Evolutionary conservation across 2,888 invertebrate species (phyloP).

Genomic region (Rotaria socialis): DNA sequence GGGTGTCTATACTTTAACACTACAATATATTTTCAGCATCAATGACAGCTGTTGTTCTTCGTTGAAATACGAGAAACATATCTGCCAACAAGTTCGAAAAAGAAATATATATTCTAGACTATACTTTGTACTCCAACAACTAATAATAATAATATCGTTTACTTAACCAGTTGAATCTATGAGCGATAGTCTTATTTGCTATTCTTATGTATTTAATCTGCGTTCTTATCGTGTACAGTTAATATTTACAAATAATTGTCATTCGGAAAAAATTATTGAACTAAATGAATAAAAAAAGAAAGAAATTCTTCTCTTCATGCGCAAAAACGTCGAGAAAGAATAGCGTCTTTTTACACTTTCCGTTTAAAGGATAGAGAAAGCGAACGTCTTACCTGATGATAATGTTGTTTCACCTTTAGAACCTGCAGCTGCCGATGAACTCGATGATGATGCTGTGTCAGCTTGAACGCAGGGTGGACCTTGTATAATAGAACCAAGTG

Average conservation of each 20-base stretch:
- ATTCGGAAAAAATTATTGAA: conserved; percentile 1
- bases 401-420: conserved; percentile 14
- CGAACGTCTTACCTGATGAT: background rate
- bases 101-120: background rate
- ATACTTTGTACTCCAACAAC: background rate
- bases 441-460: background rate
- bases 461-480: conserved; percentile 23
- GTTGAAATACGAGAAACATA: background rate
- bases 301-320: background rate
- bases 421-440: background rate
- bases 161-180: background rate
- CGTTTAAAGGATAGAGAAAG: background rate
- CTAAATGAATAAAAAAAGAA: background rate
- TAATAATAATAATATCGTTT: background rate
- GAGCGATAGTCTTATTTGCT: background rate
- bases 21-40: background rate
- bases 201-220: background rate
- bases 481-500: conserved; percentile 16
- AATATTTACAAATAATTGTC: conserved; percentile 29
- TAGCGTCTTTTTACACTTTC: background rate
- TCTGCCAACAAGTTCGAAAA: background rate
- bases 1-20: background rate
- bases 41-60: background rate
- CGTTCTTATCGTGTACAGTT: background rate
- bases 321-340: background rate